Evolutionary conservation across 1,140 invertebrate genomes (phyloP).

Genomic region (Zaprionus camerounensis): DNA sequence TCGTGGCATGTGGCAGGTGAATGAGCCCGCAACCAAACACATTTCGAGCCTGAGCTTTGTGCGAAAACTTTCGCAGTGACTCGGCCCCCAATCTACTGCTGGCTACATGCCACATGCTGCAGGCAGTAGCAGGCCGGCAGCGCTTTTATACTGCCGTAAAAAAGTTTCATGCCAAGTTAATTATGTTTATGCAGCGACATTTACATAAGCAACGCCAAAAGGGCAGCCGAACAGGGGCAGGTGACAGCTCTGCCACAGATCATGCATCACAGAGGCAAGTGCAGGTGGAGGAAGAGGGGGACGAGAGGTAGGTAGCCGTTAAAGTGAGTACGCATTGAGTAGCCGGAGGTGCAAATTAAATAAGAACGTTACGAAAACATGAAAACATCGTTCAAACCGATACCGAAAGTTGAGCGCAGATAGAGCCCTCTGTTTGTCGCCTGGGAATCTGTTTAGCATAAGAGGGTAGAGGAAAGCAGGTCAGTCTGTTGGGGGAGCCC

Average conservation of each 20-base stretch:
- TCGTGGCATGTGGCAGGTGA: slow-evolving; percentile 10
- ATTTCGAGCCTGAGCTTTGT: slow-evolving; percentile 36
- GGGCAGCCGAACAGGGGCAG: slow-evolving; percentile 28
- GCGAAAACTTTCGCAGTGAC: slow-evolving; percentile 31
- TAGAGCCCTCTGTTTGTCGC: slow-evolving; percentile 22
- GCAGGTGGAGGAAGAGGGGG: slow-evolving; percentile 17
- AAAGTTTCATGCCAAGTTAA: slow-evolving; percentile 70
- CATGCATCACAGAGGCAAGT: slow-evolving; percentile 44
- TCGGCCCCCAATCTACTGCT: not conserved
- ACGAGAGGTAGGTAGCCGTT: not conserved
- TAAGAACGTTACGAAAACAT: slow-evolving; percentile 74
- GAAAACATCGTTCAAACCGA: slow-evolving; percentile 39
- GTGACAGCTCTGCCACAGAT: slow-evolving; percentile 17
- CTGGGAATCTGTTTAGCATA: slow-evolving; percentile 44
- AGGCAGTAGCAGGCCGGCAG: slow-evolving; percentile 18
- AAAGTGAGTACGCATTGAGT: slow-evolving; percentile 55
- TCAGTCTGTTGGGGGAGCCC: not conserved
- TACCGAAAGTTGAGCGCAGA: slow-evolving; percentile 25
- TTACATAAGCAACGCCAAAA: slow-evolving; percentile 71
- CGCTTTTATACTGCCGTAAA: slow-evolving; percentile 66
- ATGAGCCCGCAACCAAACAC: slow-evolving; percentile 15
- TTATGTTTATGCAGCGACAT: slow-evolving; percentile 74
- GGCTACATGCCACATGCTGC: not conserved
- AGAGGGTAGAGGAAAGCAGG: not conserved
- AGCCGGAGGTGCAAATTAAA: slow-evolving; percentile 75